Conservation (phyloP, 1,140 invertebrate species). For the Radopholus similis region DNA sequence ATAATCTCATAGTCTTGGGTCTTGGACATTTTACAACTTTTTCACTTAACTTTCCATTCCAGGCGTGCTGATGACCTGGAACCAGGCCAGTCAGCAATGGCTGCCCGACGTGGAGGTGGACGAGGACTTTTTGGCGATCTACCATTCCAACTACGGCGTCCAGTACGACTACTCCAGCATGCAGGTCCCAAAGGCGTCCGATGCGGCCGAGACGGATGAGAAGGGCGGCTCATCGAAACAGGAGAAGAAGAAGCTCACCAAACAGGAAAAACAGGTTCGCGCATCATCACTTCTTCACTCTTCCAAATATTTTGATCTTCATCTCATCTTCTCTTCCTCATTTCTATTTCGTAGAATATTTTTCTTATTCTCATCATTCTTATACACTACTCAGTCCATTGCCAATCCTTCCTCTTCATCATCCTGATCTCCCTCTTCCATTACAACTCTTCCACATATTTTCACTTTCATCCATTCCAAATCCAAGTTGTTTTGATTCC, state of each 20-base stretch:
- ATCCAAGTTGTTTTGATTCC: too few relatives aligned
- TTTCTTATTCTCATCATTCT: too few relatives aligned
- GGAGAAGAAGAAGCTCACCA: conserved; percentile 60
- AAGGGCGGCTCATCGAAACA: conserved; percentile 46
- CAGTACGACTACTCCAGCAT: conserved; percentile 39
- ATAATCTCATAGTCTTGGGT: not conserved
- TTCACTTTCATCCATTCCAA: too few relatives aligned
- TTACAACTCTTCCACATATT: too few relatives aligned
- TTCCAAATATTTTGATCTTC: too few relatives aligned
- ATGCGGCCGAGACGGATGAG: not conserved
- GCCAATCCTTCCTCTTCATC: too few relatives aligned
- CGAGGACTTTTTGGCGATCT: conserved; percentile 89
- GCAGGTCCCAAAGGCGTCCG: conserved; percentile 56
- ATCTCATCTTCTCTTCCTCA: too few relatives aligned
- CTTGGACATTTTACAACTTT: not conserved
- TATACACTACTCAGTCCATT: too few relatives aligned
- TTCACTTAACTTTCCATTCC: not conserved
- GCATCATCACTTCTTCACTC: conserved; percentile 48
- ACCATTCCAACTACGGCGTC: conserved; percentile 92
- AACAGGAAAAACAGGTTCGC: conserved; percentile 53
- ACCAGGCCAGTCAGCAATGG: conserved; percentile 45
- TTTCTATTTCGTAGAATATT: too few relatives aligned
- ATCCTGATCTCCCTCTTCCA: too few relatives aligned
- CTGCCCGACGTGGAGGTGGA: conserved; percentile 69
- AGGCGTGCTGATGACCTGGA: conserved; percentile 48